Evolutionary conservation across 1,140 invertebrate species (phyloP), one percentile per base, ranked within the genome.

Genomic region (Zaprionus tsacasi): DNA sequence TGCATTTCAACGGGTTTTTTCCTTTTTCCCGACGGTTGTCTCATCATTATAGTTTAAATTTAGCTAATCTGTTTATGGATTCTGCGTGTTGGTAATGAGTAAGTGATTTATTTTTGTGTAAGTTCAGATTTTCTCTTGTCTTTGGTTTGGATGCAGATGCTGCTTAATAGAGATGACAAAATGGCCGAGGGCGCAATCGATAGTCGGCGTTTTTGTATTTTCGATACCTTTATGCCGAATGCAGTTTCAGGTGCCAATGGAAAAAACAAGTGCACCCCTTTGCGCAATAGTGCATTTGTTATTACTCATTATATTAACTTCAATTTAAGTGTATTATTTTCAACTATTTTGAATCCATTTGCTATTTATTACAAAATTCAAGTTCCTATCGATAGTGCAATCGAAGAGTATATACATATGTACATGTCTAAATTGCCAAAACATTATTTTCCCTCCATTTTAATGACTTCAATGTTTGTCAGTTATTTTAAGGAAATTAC

Each of bases 1-100:
- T 67, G 66, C 72, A 76, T 27, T 25, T 63, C 75, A 21, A 17
- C 55, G 13, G 38, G 11, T 35, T 82, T 90, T 33, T 76, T 91
- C 21, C 70, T 30, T 55, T 91, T 88, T 4, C 63, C 52, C 21
- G 70, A 17, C 6, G 75, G 50, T 25, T 70, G 45, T 21, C 36
- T 12, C 13, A 76, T 21, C 66, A 75, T 69, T 11, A 25, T 25
- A 11, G 10, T 17, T 50, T 50, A 12, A 50, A 3, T 2, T 4
- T 50, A 45, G n/a, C 40, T 45, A 7, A 45, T 15, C n/a, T 45
- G 8, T 45, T 15, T 8, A 15, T 45, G n/a, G n/a, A 8, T 56
- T 68, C 12, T 33, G 27, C 25, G 13, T 13, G 15, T 11, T 30
- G 15, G 12, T 2, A 43, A 3, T 36, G 10, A 27, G 43, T 30